phyloP scores from a whole-genome alignment of 2,888 invertebrate species.

The Ceramica pisi region DNA sequence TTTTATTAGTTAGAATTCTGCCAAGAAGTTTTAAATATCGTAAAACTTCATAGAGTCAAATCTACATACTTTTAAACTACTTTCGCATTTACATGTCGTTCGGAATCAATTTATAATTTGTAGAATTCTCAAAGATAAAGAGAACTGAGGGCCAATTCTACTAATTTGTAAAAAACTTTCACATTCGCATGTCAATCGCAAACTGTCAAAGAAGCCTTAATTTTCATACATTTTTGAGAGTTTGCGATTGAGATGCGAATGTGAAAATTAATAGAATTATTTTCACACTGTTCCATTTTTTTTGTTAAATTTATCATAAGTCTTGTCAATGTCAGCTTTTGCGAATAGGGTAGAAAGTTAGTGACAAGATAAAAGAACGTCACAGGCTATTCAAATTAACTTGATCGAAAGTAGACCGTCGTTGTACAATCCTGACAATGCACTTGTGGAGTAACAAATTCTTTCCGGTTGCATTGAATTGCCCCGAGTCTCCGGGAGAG shows the following conservation, averaged over 20 bases:
- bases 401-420: constrained; percentile 55
- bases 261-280: too few species aligned
- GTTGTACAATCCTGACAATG: constrained; percentile 63
- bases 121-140: too few species aligned
- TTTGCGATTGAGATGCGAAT: too few species aligned
- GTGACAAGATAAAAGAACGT: constrained; percentile 52
- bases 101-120: too few species aligned
- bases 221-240: too few species aligned
- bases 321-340: constrained; percentile 8
- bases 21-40: too few species aligned
- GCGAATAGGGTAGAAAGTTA: constrained; percentile 40
- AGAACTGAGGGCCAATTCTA: neutral
- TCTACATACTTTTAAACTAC: neutral
- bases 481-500: constrained; percentile 68
- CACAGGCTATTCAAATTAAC: constrained; percentile 57
- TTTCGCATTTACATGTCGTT: too few species aligned
- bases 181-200: too few species aligned
- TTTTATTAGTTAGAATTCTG: too few species aligned
- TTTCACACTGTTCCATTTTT: neutral
- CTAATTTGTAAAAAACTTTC: too few species aligned
- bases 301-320: constrained; percentile 10
- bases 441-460: constrained; percentile 76
- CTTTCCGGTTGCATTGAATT: constrained; percentile 78
- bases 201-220: too few species aligned
- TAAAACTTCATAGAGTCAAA: too few species aligned